These are phyloP conservation scores for Melieria omissa DNA, from an alignment of 2,888 invertebrate genomes.

Conservation along the genomic window DNA sequence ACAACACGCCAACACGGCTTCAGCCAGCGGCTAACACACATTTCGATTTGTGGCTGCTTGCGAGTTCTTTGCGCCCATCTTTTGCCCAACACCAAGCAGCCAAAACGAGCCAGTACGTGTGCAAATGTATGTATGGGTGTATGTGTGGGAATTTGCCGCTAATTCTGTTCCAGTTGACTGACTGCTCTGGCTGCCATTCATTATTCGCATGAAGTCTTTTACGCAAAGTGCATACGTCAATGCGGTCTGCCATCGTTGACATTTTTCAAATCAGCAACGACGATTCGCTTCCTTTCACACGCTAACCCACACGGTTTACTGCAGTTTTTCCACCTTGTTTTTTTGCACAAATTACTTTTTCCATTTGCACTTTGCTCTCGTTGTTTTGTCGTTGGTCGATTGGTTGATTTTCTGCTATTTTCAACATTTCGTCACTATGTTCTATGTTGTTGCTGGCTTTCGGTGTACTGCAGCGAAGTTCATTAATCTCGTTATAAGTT, in stretches of 20 bases:
- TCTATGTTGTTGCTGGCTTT: neutral
- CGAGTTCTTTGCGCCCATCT: neutral
- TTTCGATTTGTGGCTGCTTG: conserved; percentile 26
- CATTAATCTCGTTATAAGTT: conserved; percentile 63
- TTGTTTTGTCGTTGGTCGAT: too few species aligned
- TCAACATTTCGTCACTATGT: neutral
- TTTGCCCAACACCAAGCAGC: too few species aligned
- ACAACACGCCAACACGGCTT: neutral
- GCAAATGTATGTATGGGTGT: neutral
- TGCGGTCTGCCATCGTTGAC: neutral
- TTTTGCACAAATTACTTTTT: neutral
- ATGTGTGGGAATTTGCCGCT: too few species aligned
- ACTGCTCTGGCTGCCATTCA: neutral
- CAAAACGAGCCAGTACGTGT: neutral
- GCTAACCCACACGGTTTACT: neutral
- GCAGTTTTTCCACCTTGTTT: neutral
- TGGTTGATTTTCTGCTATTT: conserved; percentile 28
- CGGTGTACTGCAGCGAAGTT: conserved; percentile 47
- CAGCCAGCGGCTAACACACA: neutral
- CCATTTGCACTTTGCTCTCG: neutral
- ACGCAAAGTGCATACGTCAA: neutral
- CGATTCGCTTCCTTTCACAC: neutral
- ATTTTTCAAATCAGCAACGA: neutral
- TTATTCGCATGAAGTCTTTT: neutral
- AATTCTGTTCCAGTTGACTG: too few species aligned